Evolutionary conservation across 2,888 invertebrate species (phyloP).

Genomic region (Sphinx pinastri): DNA sequence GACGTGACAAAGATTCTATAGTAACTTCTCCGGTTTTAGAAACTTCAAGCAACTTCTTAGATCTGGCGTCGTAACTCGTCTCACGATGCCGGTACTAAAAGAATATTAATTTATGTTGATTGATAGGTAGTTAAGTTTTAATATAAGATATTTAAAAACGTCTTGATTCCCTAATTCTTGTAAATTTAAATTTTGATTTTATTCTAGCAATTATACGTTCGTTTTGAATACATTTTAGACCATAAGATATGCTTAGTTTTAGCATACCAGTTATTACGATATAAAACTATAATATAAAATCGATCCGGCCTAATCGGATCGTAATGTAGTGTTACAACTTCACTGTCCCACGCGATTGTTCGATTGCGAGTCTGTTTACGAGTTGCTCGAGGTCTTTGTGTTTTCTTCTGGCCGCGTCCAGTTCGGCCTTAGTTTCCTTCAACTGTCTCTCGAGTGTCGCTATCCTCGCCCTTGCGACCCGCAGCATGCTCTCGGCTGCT

Average conservation of each 20-base stretch:
- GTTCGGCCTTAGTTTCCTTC: conserved; percentile 63
- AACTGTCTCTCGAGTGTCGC: conserved; percentile 67
- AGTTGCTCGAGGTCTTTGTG: conserved; percentile 75
- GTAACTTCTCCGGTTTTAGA: conserved; percentile 75
- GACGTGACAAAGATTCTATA: conserved; percentile 67
- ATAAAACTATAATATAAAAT: conserved; percentile 21
- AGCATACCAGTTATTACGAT: not conserved
- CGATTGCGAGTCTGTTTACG: conserved; percentile 62
- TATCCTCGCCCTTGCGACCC: conserved; percentile 71
- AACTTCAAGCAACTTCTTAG: conserved; percentile 68
- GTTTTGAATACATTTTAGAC: not conserved
- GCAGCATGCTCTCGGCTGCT: conserved; percentile 71
- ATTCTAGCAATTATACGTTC: too few species aligned
- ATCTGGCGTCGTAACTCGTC: conserved; percentile 66
- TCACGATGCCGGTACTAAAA: conserved; percentile 73
- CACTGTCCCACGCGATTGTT: conserved; percentile 54
- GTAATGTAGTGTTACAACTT: conserved; percentile 57
- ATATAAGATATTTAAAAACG: not conserved
- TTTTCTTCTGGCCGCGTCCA: conserved; percentile 64
- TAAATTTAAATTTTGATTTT: not conserved
- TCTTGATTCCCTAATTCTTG: not conserved
- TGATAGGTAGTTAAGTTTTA: not conserved
- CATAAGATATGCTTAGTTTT: not conserved
- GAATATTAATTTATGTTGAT: conserved; percentile 17
- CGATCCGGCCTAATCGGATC: conserved; percentile 43